A percentile compares a stretch with the other conserved stretches of the same genome.
Evolutionary conservation across 2,797 vertebrate species (phyloP).

Genomic region (Anguilla megastoma): DNA sequence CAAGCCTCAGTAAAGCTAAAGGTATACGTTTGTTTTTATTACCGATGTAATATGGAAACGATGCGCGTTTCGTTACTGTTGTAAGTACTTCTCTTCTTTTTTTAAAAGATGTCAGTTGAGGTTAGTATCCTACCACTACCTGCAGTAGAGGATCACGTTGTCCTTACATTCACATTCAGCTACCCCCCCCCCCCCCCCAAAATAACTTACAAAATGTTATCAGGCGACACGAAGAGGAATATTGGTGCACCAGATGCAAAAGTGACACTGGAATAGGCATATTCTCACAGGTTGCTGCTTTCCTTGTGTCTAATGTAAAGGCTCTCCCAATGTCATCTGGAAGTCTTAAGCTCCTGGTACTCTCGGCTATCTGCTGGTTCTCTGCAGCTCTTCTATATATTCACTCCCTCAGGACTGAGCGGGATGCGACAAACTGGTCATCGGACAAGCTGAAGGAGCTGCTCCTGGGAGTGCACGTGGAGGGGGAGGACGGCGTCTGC

Average conservation of each 20-base stretch:
- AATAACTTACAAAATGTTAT: too few species aligned
- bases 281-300: too few species aligned
- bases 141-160: too few species aligned
- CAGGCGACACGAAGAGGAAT: too few species aligned
- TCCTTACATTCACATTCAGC: too few species aligned
- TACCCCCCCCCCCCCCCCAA: too few species aligned
- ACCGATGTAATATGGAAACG: not conserved
- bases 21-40: not conserved
- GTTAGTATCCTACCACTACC: too few species aligned
- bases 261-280: too few species aligned
- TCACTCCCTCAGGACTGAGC: constrained; percentile 80
- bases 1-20: not conserved
- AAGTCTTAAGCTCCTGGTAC: not conserved
- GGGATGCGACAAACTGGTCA: constrained; percentile 89
- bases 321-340: not conserved
- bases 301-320: not conserved
- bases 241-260: too few species aligned
- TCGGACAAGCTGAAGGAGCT: constrained; percentile 82
- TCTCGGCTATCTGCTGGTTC: not conserved
- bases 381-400: not conserved
- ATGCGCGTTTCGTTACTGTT: not conserved
- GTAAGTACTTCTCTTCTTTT: not conserved
- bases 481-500: constrained; percentile 78
- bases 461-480: constrained; percentile 74
- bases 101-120: too few species aligned